Evolutionary conservation across 2,888 invertebrate species (phyloP).

Genomic region (Ennomos fuscantarius): DNA sequence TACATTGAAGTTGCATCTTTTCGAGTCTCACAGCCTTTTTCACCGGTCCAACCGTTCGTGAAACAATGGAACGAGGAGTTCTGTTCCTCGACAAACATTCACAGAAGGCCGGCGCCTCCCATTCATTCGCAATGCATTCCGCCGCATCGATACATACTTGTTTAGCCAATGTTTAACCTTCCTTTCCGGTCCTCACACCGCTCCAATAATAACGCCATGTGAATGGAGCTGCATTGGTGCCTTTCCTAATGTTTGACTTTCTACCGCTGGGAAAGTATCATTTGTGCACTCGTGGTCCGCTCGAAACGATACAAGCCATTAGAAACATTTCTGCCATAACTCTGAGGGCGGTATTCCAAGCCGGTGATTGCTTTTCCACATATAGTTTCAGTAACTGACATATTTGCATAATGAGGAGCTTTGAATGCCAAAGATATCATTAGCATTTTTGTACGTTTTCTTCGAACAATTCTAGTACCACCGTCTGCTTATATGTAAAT

Average conservation of each 20-base stretch:
- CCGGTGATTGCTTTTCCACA: constrained; percentile 50
- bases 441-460: constrained; percentile 38
- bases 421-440: constrained; percentile 44
- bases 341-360: constrained; percentile 53
- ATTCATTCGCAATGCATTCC: constrained; percentile 61
- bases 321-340: constrained; percentile 64
- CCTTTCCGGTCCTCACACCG: constrained; percentile 70
- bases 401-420: constrained; percentile 56
- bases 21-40: constrained; percentile 42
- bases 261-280: constrained; percentile 78
- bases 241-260: constrained; percentile 77
- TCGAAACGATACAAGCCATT: constrained; percentile 66
- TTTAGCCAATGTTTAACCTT: constrained; percentile 69
- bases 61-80: constrained; percentile 74
- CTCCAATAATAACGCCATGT: constrained; percentile 71
- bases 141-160: constrained; percentile 61
- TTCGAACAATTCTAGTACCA: constrained; percentile 27
- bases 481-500: constrained; percentile 39
- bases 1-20: constrained; percentile 33
- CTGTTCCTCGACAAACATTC: constrained; percentile 67
- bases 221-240: constrained; percentile 65
- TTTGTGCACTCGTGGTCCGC: constrained; percentile 64
- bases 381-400: constrained; percentile 50
- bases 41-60: constrained; percentile 44
- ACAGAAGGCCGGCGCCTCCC: constrained; percentile 63